Evolutionary conservation across 2,113 vertebrate genomes (phyloP), one percentile per base, ranked within the genome.

Genomic region (Chlamydotis undulata): DNA sequence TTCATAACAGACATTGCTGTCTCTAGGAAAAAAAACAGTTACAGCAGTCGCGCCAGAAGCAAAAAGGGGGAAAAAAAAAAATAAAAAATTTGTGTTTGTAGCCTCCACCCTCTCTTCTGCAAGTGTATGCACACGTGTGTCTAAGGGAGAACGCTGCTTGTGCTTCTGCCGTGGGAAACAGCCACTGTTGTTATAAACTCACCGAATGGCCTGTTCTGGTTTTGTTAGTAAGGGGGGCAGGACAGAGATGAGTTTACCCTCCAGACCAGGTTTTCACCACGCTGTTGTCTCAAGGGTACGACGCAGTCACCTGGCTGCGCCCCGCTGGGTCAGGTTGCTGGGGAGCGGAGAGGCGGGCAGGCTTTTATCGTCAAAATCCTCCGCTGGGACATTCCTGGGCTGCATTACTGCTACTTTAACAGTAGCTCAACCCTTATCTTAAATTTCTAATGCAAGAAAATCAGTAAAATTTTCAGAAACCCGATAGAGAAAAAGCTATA

Each of bases 91-190:
- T 31, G 9, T 21, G 33, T 56, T 82, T 70, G 29, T 61, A 68
- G 65, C 84, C 60, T 75, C 60, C 21, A 39, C 49, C 68, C 70
- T 39, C 45, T 68, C 63, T 4, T 60, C 67, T 11, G 1, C 0
- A 0, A 64, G 45, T 5, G 35, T 19, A 19, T 52, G 47, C 25
- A 19, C 29, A n/a, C 0, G 0, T 8, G 47, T 18, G 18, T 65
- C 18, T 71, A 16, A 33, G 53, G 4, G 39, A 50, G 47, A 45
- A 49, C 3, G 3, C 0, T 47, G 49, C 14, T 61, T 43, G 71
- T 71, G 43, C 28, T 68, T n/a, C 83, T 64, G 68, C 71, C 45
- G 26, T 3, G 49, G 80, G 84, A 56, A 89, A 64, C 15, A 35
- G 22, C 33, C 25, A 5, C 24, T 49, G 33, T 3, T 71, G 61